Evolutionary conservation across 2,888 invertebrate genomes (phyloP).

Genomic region (Acleris cristana): DNA sequence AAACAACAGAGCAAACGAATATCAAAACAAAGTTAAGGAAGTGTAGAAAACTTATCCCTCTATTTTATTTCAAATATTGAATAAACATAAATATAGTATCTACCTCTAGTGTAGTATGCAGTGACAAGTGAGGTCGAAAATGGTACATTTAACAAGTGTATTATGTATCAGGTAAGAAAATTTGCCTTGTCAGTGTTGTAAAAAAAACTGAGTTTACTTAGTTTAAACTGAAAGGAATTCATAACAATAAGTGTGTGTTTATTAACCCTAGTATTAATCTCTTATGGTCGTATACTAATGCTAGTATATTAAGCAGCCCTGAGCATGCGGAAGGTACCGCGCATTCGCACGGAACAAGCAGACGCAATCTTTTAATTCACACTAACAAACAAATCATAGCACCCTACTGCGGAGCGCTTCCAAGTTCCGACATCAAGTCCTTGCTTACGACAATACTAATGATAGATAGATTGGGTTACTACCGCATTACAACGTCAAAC

Average conservation of each 20-base stretch:
- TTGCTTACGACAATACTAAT: not conserved
- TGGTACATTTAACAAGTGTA: slow-evolving; percentile 56
- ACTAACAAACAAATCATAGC: slow-evolving; percentile 55
- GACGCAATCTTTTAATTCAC: slow-evolving; percentile 67
- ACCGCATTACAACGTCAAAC: too few relatives aligned
- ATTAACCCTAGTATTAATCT: too few relatives aligned
- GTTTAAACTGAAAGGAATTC: not conserved
- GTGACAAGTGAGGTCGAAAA: slow-evolving; percentile 39
- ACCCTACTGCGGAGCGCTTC: slow-evolving; percentile 45
- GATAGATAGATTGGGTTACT: too few relatives aligned
- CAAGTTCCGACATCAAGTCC: slow-evolving; percentile 24
- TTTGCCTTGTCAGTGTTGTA: not conserved
- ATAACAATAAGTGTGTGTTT: too few relatives aligned
- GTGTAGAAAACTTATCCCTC: not conserved
- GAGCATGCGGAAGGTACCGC: slow-evolving; percentile 52
- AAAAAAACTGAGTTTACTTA: not conserved
- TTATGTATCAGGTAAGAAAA: slow-evolving; percentile 56
- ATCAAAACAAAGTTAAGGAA: slow-evolving; percentile 18
- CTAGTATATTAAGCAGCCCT: slow-evolving; percentile 8
- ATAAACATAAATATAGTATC: not conserved
- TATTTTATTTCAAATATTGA: not conserved
- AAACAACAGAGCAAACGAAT: slow-evolving; percentile 2
- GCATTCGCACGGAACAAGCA: slow-evolving; percentile 47
- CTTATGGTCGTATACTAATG: not conserved
- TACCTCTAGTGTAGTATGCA: too few relatives aligned